phyloP scores from a whole-genome alignment of 2,113 vertebrate species.

The western clawed frog (Xenopus tropicalis) region UCB_Xtro_10.0 CM004447.2:50456501-50457000 shows the following conservation, averaged over 20 bases:
- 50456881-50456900: no score
- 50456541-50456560: no score
- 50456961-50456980: no score
- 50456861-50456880: background rate
- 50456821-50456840: background rate
- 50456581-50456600: slow-evolving; percentile 5
- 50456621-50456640: slow-evolving; percentile 52
- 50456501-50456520: no score
- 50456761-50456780: slow-evolving; percentile 30
- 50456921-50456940: no score
- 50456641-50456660: slow-evolving; percentile 55
- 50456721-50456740: slow-evolving; percentile 48
- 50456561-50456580: background rate
- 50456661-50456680: slow-evolving; percentile 64
- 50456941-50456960: no score
- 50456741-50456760: slow-evolving; percentile 48
- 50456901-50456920: no score
- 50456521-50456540: no score
- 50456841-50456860: background rate
- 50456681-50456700: slow-evolving; percentile 56
- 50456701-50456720: slow-evolving; percentile 57
- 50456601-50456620: slow-evolving; percentile 14
- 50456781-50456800: slow-evolving; percentile 43
- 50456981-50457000: no score
- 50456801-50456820: background rate